Percentiles rank a stretch among this genome's conserved stretches.
These are phyloP conservation scores for Micrasema longulum DNA, from an alignment of 1,140 invertebrate species.

Conservation along the genomic window DNA sequence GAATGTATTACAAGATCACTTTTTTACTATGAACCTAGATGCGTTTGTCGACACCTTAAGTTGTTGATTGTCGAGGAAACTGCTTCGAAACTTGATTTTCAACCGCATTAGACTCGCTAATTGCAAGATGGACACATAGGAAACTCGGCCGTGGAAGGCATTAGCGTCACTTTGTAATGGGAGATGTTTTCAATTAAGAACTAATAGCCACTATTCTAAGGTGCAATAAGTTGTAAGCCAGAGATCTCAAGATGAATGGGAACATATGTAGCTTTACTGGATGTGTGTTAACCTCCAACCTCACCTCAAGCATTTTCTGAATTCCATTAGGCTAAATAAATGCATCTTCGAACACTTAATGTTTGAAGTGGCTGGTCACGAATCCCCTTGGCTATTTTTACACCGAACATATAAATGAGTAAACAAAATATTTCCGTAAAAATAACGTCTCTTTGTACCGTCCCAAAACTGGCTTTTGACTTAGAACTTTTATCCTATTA, in stretches of 20 bases:
- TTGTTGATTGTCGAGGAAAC: conserved; percentile 2
- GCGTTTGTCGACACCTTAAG: neutral
- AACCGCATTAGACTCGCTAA: conserved; percentile 8
- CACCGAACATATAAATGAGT: too few species aligned
- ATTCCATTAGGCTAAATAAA: conserved; percentile 3
- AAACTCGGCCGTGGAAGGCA: conserved; percentile 3
- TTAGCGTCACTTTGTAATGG: conserved; percentile 28
- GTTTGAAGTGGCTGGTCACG: conserved; percentile 4
- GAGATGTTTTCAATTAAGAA: conserved; percentile 34
- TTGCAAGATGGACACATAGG: neutral
- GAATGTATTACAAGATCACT: too few species aligned
- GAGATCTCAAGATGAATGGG: neutral
- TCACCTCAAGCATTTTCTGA: conserved; percentile 12
- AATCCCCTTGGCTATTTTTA: neutral
- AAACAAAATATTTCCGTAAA: too few species aligned
- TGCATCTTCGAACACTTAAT: too few species aligned
- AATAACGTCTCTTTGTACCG: too few species aligned
- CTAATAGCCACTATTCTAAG: conserved; percentile 13
- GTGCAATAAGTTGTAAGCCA: neutral
- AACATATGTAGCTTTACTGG: neutral
- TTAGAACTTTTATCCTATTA: too few species aligned
- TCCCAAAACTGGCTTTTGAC: too few species aligned
- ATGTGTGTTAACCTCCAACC: conserved; percentile 13
- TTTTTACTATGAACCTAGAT: too few species aligned
- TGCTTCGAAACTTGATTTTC: neutral